These are phyloP conservation scores for Mustela nigripes DNA, from an alignment of 2,113 vertebrate genomes.

Conservation along the genomic window DNA sequence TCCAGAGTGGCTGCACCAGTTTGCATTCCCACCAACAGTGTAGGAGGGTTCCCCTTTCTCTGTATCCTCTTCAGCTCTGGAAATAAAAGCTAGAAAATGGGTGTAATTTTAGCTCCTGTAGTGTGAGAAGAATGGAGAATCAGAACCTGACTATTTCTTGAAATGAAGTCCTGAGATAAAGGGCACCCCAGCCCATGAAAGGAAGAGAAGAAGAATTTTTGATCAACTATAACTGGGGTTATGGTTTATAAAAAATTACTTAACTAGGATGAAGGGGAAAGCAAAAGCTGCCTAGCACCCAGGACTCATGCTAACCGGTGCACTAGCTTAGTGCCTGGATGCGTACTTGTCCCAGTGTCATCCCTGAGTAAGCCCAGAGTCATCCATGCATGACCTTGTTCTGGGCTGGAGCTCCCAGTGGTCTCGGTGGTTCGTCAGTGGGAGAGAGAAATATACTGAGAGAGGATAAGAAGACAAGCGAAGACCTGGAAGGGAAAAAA, in stretches of 20 bases:
- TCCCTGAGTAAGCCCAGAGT: not conserved
- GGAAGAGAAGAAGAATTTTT: not conserved
- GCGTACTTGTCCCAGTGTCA: too few species aligned
- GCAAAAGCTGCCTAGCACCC: not conserved
- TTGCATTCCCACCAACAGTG: not conserved
- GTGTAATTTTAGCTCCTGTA: not conserved
- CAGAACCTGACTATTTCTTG: not conserved
- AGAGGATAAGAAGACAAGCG: not conserved
- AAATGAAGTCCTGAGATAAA: not conserved
- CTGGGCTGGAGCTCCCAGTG: not conserved
- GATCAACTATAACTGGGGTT: not conserved
- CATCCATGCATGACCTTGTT: not conserved
- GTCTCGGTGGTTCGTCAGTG: not conserved
- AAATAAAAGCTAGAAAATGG: not conserved
- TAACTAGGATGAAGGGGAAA: not conserved
- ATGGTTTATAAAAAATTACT: not conserved
- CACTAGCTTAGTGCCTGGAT: not conserved
- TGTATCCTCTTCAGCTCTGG: not conserved
- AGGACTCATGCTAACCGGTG: not conserved
- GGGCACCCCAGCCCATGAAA: not conserved
- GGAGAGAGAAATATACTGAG: not conserved
- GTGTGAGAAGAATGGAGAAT: not conserved
- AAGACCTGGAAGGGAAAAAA: not conserved
- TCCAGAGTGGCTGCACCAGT: not conserved
- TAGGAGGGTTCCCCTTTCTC: not conserved